A percentile compares a stretch with the other conserved stretches of the same genome.
Evolutionary conservation across 2,797 vertebrate species (phyloP).

Genomic region (Anguilla obscura): DNA sequence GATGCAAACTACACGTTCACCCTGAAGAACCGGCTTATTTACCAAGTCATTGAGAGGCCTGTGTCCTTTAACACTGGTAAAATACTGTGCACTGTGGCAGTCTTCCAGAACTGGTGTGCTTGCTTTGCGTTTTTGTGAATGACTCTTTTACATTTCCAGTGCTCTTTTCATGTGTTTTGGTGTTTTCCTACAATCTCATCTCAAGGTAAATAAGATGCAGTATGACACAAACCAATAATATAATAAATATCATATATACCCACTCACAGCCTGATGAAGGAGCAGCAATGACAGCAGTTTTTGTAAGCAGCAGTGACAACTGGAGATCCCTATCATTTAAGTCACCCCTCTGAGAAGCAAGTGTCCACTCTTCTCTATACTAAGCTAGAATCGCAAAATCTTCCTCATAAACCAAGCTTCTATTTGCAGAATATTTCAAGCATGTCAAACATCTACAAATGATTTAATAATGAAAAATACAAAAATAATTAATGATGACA

Average conservation of each 20-base stretch:
- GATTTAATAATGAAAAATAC: background rate
- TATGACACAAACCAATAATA: too few species aligned
- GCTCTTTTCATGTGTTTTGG: background rate
- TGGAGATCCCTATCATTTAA: too few species aligned
- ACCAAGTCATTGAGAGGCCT: constrained; percentile 36
- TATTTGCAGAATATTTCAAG: background rate
- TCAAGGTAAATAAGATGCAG: too few species aligned
- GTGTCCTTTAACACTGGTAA: constrained; percentile 39
- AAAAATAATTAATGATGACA: background rate
- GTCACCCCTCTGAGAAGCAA: background rate
- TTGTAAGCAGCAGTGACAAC: too few species aligned
- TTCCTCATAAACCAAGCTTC: background rate
- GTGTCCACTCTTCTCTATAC: background rate
- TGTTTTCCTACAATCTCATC: too few species aligned
- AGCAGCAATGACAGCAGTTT: too few species aligned
- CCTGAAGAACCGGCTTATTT: constrained; percentile 37
- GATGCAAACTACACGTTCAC: constrained; percentile 36
- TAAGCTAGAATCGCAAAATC: background rate
- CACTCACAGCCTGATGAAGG: too few species aligned
- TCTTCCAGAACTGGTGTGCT: background rate
- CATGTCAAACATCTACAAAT: background rate
- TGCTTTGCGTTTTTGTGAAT: background rate
- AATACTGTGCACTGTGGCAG: background rate
- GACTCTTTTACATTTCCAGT: background rate
- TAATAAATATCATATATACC: too few species aligned